phyloP scores from a whole-genome alignment of 2,113 vertebrate genomes.

The Eurystomus gularis region DNA sequence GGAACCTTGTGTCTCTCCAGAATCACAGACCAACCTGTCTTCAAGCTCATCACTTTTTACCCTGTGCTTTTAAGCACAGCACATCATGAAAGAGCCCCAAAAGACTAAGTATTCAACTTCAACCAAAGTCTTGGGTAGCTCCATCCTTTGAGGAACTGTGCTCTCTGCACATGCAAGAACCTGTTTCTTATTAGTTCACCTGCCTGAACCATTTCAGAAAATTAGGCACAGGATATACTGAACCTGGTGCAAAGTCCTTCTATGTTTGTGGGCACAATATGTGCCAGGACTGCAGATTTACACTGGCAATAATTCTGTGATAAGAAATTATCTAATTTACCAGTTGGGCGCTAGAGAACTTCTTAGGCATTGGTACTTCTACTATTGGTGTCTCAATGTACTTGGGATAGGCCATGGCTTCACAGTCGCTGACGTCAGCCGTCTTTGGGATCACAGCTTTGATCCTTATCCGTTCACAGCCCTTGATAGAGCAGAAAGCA shows the following conservation, averaged over 20 bases:
- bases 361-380: constrained; percentile 91
- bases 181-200: not conserved
- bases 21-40: not conserved
- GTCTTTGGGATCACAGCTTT: constrained; percentile 84
- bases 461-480: constrained; percentile 92
- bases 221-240: not conserved
- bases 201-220: not conserved
- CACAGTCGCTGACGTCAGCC: constrained; percentile 85
- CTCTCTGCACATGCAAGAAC: not conserved
- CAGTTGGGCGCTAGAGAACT: constrained; percentile 75
- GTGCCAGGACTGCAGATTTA: not conserved
- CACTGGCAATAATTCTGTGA: not conserved
- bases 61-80: not conserved
- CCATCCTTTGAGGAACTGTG: not conserved
- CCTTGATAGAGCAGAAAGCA: constrained; percentile 91
- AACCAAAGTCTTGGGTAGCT: not conserved
- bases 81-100: not conserved
- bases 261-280: not conserved
- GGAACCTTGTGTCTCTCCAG: not conserved
- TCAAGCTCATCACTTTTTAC: not conserved
- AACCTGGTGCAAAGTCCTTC: not conserved
- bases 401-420: constrained; percentile 84
- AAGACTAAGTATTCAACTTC: not conserved
- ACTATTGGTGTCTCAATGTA: constrained; percentile 84
- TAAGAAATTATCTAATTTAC: constrained; percentile 72